These are phyloP conservation scores for Pitangus sulphuratus DNA, from an alignment of 2,797 vertebrate species.

Conservation along the genomic window DNA sequence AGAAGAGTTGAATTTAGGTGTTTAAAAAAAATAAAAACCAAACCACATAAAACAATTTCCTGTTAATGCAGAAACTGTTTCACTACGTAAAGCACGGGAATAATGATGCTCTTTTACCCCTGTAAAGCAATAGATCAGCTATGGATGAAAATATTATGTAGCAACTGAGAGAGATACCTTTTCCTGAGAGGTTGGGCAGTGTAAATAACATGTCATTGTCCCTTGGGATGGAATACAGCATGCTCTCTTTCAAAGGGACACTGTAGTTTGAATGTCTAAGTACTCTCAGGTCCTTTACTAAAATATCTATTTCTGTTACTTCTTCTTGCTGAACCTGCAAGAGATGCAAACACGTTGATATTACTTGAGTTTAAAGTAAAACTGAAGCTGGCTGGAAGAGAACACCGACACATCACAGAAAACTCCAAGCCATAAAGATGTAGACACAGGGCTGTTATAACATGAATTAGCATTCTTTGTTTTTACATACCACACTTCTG, in stretches of 20 bases:
- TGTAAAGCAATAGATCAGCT: neutral
- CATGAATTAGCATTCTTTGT: neutral
- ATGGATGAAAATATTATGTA: neutral
- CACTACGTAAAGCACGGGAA: neutral
- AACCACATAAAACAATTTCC: neutral
- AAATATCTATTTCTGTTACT: slow-evolving; percentile 89
- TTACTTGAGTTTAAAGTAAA: neutral
- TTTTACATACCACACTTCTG: neutral
- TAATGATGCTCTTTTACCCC: neutral
- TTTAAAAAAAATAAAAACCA: neutral
- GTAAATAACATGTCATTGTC: slow-evolving; percentile 87
- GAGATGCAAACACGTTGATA: neutral
- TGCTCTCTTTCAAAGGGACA: slow-evolving; percentile 88
- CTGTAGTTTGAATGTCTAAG: slow-evolving; percentile 85
- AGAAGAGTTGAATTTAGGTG: neutral
- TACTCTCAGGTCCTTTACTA: slow-evolving; percentile 86
- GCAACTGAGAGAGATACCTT: slow-evolving; percentile 76
- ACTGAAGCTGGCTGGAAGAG: neutral
- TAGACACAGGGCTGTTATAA: neutral
- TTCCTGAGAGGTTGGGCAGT: slow-evolving; percentile 81
- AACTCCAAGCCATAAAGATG: neutral
- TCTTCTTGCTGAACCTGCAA: slow-evolving; percentile 89
- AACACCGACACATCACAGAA: neutral
- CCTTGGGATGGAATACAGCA: slow-evolving; percentile 86
- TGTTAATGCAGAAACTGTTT: neutral